A percentile compares a stretch with the other conserved stretches of the same genome.
These are phyloP conservation scores for Nowickia ferox DNA, from an alignment of 2,888 invertebrate species.

Conservation along the genomic window DNA sequence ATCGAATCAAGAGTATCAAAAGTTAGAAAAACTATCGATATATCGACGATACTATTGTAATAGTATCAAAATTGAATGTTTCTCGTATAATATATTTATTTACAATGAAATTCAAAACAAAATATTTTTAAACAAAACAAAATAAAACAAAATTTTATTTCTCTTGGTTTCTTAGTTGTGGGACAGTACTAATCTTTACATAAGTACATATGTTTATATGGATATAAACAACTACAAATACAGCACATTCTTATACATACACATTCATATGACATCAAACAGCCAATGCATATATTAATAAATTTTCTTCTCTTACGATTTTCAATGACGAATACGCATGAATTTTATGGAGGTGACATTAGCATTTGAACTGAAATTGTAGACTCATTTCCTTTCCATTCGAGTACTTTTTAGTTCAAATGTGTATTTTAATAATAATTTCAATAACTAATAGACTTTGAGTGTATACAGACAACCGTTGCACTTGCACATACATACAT, in stretches of 20 bases:
- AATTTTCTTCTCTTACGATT: constrained; percentile 1
- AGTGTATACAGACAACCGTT: background rate
- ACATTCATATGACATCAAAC: background rate
- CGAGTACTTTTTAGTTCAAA: background rate
- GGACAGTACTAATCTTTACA: too few relatives aligned
- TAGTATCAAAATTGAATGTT: too few relatives aligned
- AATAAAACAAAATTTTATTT: too few relatives aligned
- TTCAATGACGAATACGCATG: background rate
- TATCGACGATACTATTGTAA: too few relatives aligned
- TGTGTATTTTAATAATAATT: constrained; percentile 17
- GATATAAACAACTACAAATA: background rate
- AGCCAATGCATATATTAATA: constrained; percentile 31
- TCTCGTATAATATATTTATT: too few relatives aligned
- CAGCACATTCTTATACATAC: too few relatives aligned
- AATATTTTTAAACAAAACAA: too few relatives aligned
- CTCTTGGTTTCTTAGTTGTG: too few relatives aligned
- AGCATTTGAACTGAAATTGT: constrained; percentile 58
- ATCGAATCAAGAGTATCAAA: too few relatives aligned
- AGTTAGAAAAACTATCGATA: too few relatives aligned
- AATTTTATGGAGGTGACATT: constrained; percentile 53
- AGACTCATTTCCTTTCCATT: constrained; percentile 7
- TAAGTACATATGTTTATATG: background rate
- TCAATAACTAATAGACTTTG: background rate
- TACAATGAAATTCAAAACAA: too few relatives aligned
- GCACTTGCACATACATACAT: background rate